These are phyloP conservation scores for Phrixothrix hirtus DNA, from an alignment of 2,888 invertebrate species.

Conservation along the genomic window DNA sequence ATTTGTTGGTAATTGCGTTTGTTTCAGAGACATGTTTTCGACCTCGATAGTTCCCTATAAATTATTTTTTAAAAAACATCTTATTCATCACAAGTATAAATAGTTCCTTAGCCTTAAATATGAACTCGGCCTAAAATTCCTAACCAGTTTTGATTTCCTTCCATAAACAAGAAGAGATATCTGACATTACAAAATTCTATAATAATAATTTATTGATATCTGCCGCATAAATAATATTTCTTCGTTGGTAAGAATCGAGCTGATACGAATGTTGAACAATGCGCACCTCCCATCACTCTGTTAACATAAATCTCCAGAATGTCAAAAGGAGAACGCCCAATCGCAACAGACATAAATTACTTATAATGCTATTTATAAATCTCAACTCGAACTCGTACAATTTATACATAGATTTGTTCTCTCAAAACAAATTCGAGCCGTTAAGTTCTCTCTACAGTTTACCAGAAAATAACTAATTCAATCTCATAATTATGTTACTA, in stretches of 20 bases:
- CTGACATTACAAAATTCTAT: conserved; percentile 35
- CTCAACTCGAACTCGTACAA: conserved; percentile 47
- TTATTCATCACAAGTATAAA: too few species aligned
- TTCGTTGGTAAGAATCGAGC: conserved; percentile 35
- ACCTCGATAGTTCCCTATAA: too few species aligned
- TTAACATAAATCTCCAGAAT: conserved; percentile 55
- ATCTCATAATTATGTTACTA: neutral
- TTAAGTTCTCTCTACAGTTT: conserved; percentile 15
- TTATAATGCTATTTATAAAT: conserved; percentile 57
- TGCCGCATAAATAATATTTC: conserved; percentile 61
- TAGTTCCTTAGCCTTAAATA: too few species aligned
- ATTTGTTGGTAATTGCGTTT: too few species aligned
- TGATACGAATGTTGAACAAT: conserved; percentile 48
- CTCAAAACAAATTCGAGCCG: conserved; percentile 41
- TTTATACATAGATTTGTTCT: conserved; percentile 39
- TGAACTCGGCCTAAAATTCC: too few species aligned
- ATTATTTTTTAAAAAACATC: too few species aligned
- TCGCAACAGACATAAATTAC: conserved; percentile 57
- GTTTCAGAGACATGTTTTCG: too few species aligned
- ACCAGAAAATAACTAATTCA: too few species aligned
- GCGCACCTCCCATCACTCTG: conserved; percentile 56
- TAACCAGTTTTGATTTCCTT: conserved; percentile 14
- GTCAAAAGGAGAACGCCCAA: conserved; percentile 58
- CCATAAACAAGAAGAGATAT: conserved; percentile 29
- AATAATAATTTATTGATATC: conserved; percentile 48